Conservation (phyloP, 1,140 invertebrate species). For the Temnothorax longispinosus region DNA sequence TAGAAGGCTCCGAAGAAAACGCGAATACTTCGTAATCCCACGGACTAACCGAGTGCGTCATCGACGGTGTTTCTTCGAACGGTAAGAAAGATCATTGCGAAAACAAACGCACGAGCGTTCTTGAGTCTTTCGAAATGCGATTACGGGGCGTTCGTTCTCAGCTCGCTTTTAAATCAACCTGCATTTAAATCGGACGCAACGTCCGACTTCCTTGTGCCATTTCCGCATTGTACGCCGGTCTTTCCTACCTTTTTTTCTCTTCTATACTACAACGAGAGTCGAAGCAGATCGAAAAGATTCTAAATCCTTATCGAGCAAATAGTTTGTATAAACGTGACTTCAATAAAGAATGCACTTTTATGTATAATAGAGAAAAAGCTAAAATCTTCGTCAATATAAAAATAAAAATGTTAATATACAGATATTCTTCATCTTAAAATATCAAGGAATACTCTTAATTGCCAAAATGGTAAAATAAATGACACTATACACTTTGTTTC, state of each 20-base stretch:
- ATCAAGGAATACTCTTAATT: not conserved
- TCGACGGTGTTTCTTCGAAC: constrained; percentile 20
- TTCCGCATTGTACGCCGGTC: constrained; percentile 57
- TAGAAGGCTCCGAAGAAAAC: not conserved
- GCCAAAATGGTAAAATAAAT: not conserved
- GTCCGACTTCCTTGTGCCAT: not conserved
- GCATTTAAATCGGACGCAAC: constrained; percentile 16
- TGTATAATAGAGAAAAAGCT: not conserved
- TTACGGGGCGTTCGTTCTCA: constrained; percentile 24
- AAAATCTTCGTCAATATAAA: not conserved
- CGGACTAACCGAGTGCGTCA: constrained; percentile 27
- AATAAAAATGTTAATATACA: not conserved
- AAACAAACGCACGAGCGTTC: constrained; percentile 19
- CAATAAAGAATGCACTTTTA: not conserved
- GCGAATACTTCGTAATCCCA: not conserved
- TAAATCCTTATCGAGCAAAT: not conserved
- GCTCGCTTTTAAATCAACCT: constrained; percentile 36
- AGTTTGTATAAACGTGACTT: not conserved
- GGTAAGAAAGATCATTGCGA: constrained; percentile 54
- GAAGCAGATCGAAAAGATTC: constrained; percentile 18
- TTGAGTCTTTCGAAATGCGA: constrained; percentile 30
- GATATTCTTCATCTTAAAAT: not conserved
- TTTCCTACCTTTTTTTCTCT: not conserved
- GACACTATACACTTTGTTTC: not conserved
- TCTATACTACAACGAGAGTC: not conserved